phyloP scores from a whole-genome alignment of 1,140 invertebrate genomes.

The Thrips palmi region DNA sequence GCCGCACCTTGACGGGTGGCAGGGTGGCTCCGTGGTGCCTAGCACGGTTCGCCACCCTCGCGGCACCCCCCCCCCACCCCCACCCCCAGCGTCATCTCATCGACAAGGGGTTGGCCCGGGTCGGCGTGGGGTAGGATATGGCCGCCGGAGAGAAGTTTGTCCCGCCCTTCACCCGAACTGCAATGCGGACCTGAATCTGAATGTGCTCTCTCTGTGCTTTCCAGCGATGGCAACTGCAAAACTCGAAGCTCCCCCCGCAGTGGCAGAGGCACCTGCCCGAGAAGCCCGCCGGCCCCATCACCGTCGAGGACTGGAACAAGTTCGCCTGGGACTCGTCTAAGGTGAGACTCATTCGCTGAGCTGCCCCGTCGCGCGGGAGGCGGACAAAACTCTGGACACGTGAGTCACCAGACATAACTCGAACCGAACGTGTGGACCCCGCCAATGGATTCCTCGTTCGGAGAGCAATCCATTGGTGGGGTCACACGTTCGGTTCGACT shows the following conservation, averaged over 20 bases:
- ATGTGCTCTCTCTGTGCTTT: slow-evolving; percentile 12
- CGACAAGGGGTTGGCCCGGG: neutral
- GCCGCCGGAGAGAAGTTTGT: too few species aligned
- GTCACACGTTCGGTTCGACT: slow-evolving; percentile 12
- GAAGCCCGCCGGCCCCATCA: slow-evolving; percentile 29
- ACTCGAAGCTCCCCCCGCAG: slow-evolving; percentile 35
- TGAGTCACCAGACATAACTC: slow-evolving; percentile 6
- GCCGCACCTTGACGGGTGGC: too few species aligned
- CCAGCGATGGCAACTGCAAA: slow-evolving; percentile 51
- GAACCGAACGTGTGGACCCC: slow-evolving; percentile 8
- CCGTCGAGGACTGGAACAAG: slow-evolving; percentile 31
- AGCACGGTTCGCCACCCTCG: neutral
- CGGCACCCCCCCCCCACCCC: neutral
- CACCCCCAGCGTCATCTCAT: neutral
- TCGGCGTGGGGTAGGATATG: too few species aligned
- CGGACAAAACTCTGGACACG: slow-evolving; percentile 2
- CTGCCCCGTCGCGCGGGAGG: neutral
- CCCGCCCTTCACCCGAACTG: neutral
- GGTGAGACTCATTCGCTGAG: slow-evolving; percentile 21
- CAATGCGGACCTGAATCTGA: neutral
- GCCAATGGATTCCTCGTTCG: slow-evolving; percentile 4
- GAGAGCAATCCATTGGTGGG: neutral
- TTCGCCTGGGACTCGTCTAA: slow-evolving; percentile 35
- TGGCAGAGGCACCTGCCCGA: slow-evolving; percentile 33
- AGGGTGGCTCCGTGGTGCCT: too few species aligned